Evolutionary conservation across 2,888 invertebrate genomes (phyloP), one percentile per base, ranked within the genome.

Genomic region (Spicauda simplicius): DNA sequence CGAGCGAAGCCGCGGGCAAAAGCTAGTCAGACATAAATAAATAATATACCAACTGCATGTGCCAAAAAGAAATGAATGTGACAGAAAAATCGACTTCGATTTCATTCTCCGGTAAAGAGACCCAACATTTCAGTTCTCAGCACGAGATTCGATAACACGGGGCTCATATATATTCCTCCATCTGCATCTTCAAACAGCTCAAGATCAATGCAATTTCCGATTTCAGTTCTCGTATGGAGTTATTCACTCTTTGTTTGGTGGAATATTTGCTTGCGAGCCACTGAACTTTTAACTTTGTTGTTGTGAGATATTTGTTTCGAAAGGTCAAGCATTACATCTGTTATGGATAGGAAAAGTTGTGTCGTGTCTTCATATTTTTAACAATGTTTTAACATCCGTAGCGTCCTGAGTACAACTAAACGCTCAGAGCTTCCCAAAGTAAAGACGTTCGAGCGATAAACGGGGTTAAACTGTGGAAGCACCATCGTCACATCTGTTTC

Each of bases 151-250:
- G 37, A 61, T 61, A 53, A 53, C 48, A 56, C 25, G 25, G 37
- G 25, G 11, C 53, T 59, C 58, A 59, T 65, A 18, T 54, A 11
- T 65, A 65, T 65, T 65, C 58, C 58, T 45, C 41, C 41, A 65
- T 65, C 65, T 65, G 65, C 65, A 65, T 65, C 58, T 54, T 65
- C 65, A 65, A 65, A 54, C 52, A 65, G 65, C 52, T 65, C 45
- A 59, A 45, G 64, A 58, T 19, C 53, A 54, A 59, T 65, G 65
- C 65, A 65, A 65, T 65, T 65, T 65, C 65, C 65, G 58, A 65
- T 59, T 59, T 52, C 41, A 65, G 30, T 14, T 18, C 59, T 10
- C 59, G 52, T 33, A 45, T 19, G 33, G 53, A 65, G 65, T 65
- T 65, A 65, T 59, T 53, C 65, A 18, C 16, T 64, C 65, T 65